Conservation (phyloP, 2,113 vertebrate genomes). For the Agapornis roseicollis region DNA sequence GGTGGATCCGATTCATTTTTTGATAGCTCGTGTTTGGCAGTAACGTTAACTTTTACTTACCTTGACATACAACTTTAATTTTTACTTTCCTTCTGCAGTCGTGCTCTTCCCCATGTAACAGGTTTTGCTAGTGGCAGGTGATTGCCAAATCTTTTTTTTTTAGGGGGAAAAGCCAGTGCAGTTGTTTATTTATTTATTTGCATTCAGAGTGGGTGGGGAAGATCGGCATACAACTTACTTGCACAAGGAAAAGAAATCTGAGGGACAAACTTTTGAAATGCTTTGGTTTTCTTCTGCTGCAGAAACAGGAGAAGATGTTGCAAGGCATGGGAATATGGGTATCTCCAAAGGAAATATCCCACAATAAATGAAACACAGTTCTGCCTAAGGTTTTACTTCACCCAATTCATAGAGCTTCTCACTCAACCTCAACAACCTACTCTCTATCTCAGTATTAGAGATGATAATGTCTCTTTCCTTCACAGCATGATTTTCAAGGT, state of each 20-base stretch:
- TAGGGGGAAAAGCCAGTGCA: neutral
- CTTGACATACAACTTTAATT: neutral
- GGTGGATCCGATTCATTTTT: slow-evolving; percentile 18
- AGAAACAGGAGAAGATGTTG: slow-evolving; percentile 65
- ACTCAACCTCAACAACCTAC: neutral
- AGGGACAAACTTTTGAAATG: neutral
- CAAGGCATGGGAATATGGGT: slow-evolving; percentile 67
- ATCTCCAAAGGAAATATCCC: slow-evolving; percentile 74
- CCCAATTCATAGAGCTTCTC: slow-evolving; percentile 1
- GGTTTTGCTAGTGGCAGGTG: slow-evolving; percentile 44
- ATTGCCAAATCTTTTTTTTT: slow-evolving; percentile 40
- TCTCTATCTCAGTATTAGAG: neutral
- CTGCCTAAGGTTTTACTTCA: neutral
- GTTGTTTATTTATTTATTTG: slow-evolving; percentile 45
- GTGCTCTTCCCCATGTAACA: slow-evolving; percentile 23
- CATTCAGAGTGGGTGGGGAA: neutral
- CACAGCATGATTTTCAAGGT: neutral
- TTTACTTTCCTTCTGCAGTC: slow-evolving; percentile 26
- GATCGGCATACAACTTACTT: neutral
- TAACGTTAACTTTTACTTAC: slow-evolving; percentile 23
- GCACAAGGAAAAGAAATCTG: neutral
- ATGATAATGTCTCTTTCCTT: neutral
- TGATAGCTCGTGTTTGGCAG: slow-evolving; percentile 32
- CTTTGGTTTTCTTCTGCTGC: slow-evolving; percentile 15
- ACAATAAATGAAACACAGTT: slow-evolving; percentile 55